Conservation (phyloP, 2,888 invertebrate species). For the Dusona sp. region DNA sequence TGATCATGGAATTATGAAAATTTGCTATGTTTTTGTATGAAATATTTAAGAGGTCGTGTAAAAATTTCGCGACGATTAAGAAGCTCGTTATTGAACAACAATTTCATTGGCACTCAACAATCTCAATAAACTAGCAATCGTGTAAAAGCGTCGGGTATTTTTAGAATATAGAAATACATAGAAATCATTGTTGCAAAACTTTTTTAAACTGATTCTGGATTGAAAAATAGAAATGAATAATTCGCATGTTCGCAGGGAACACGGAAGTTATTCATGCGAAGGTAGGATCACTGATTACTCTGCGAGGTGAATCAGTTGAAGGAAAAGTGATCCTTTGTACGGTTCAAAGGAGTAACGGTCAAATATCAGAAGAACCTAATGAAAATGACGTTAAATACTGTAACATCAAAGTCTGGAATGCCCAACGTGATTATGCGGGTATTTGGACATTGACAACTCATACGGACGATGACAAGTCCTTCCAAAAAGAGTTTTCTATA, state of each 20-base stretch:
- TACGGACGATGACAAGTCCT: not conserved
- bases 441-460: constrained; percentile 56
- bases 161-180: too few species aligned
- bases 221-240: constrained; percentile 30
- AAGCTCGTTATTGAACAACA: too few species aligned
- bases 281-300: not conserved
- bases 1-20: too few species aligned
- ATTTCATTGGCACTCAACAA: too few species aligned
- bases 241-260: constrained; percentile 47
- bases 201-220: not conserved
- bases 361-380: not conserved
- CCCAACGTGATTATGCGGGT: constrained; percentile 12
- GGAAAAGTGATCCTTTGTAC: constrained; percentile 16
- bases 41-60: too few species aligned
- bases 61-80: too few species aligned
- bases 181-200: constrained; percentile 73
- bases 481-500: constrained; percentile 27
- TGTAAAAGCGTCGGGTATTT: not conserved
- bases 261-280: not conserved
- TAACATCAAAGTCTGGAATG: not conserved
- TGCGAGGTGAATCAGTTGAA: not conserved
- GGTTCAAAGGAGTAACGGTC: not conserved
- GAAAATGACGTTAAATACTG: not conserved
- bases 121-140: constrained; percentile 16
- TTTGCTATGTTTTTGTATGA: too few species aligned